Evolutionary conservation across 2,113 vertebrate species (phyloP).

Genomic region (Psephotus haematonotus): DNA sequence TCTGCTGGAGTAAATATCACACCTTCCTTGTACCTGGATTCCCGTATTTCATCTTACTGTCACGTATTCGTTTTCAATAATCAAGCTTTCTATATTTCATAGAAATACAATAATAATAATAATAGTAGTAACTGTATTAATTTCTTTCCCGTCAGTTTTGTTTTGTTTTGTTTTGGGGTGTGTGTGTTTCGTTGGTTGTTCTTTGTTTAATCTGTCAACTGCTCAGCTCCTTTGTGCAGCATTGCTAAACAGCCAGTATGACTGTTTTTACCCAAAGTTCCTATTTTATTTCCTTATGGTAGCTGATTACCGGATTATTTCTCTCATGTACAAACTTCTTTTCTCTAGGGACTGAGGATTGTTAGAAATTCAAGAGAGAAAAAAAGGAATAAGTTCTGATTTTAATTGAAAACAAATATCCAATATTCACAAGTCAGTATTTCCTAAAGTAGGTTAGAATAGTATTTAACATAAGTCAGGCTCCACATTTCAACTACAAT

Average conservation of each 20-base stretch:
- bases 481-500: background rate
- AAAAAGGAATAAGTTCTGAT: background rate
- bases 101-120: background rate
- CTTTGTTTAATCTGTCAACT: background rate
- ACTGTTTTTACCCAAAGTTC: background rate
- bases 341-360: background rate
- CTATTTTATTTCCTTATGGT: background rate
- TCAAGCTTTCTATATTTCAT: background rate
- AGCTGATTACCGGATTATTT: background rate
- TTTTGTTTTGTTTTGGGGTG: background rate
- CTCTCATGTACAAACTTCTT: background rate
- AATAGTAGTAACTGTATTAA: background rate
- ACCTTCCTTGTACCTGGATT: background rate
- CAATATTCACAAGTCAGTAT: background rate
- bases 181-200: too few species aligned
- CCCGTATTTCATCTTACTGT: background rate
- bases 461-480: background rate
- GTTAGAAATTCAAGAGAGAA: background rate
- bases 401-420: background rate
- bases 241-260: background rate
- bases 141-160: background rate
- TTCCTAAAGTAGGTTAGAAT: background rate
- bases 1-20: background rate
- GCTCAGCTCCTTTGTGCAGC: background rate
- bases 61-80: background rate